Evolutionary conservation across 2,113 vertebrate genomes (phyloP).

Genomic region (Hydropotes inermis): DNA sequence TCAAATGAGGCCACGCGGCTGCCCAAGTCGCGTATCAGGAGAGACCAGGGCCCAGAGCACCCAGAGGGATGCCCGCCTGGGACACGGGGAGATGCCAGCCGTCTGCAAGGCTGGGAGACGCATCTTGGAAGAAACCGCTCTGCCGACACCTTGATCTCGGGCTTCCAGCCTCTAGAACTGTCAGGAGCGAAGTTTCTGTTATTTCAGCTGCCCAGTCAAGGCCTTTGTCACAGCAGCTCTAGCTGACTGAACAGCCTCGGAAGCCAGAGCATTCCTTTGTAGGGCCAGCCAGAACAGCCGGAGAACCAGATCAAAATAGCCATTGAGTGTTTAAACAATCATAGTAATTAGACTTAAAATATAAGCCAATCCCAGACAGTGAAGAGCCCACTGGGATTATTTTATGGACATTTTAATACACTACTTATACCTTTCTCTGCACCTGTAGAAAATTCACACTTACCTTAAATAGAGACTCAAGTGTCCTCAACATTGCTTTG

Average conservation of each 20-base stretch:
- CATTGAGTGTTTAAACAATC: rapidly evolving
- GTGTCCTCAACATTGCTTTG: not conserved
- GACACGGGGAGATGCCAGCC: not conserved
- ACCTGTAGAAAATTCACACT: not conserved
- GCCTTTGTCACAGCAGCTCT: not conserved
- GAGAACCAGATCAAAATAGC: not conserved
- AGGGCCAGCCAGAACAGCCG: not conserved
- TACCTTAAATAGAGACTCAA: not conserved
- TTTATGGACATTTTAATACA: too few relatives aligned
- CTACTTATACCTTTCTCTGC: not conserved
- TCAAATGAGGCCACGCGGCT: rapidly evolving
- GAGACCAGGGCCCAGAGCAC: not conserved
- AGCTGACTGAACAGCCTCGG: rapidly evolving
- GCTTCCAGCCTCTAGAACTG: not conserved
- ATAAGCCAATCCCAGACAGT: not conserved
- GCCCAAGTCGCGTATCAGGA: not conserved
- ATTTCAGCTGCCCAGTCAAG: not conserved
- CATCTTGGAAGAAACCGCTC: not conserved
- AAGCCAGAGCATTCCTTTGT: not conserved
- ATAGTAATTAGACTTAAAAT: not conserved
- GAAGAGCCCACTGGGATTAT: too few relatives aligned
- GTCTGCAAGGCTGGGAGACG: not conserved
- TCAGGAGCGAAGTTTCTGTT: not conserved
- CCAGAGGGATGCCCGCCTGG: rapidly evolving
- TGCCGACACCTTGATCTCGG: not conserved